Evolutionary conservation across 2,113 vertebrate genomes (phyloP).

Genomic region (Catharus fuscescens): DNA sequence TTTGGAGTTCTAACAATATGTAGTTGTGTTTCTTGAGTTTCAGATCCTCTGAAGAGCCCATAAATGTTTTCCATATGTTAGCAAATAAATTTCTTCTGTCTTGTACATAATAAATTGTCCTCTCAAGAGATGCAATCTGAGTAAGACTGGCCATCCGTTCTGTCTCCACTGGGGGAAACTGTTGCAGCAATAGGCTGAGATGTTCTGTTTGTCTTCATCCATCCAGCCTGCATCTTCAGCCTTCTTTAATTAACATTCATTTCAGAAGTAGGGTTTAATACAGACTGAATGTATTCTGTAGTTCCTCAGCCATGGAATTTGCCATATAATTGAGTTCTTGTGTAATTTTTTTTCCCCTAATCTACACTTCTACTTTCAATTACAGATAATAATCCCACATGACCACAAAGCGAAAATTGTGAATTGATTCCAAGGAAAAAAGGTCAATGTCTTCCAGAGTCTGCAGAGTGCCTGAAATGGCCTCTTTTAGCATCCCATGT

Average conservation of each 20-base stretch:
- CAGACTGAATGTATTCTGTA: background rate
- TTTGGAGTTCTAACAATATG: conserved; percentile 27
- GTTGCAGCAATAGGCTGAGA: background rate
- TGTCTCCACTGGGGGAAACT: background rate
- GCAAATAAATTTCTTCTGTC: conserved; percentile 64
- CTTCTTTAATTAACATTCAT: conserved; percentile 23
- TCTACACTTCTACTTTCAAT: conserved; percentile 44
- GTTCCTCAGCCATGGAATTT: background rate
- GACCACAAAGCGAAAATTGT: conserved; percentile 23
- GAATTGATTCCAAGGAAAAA: conserved; percentile 44
- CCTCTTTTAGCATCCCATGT: conserved; percentile 6
- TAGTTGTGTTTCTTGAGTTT: conserved; percentile 58
- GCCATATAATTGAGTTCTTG: background rate
- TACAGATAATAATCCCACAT: conserved; percentile 45
- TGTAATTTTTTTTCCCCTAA: background rate
- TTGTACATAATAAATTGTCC: conserved; percentile 42
- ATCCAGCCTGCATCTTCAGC: conserved; percentile 9
- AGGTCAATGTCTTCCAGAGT: conserved; percentile 52
- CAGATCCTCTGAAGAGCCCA: conserved; percentile 36
- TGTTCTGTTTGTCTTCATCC: conserved; percentile 42
- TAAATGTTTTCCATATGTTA: conserved; percentile 71
- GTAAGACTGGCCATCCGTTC: conserved; percentile 39
- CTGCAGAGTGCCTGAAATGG: conserved; percentile 9
- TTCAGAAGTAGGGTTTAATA: background rate
- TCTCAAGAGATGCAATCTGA: conserved; percentile 62